phyloP scores from a whole-genome alignment of 1,140 invertebrate species.

The Cataglyphis hispanica region DNA sequence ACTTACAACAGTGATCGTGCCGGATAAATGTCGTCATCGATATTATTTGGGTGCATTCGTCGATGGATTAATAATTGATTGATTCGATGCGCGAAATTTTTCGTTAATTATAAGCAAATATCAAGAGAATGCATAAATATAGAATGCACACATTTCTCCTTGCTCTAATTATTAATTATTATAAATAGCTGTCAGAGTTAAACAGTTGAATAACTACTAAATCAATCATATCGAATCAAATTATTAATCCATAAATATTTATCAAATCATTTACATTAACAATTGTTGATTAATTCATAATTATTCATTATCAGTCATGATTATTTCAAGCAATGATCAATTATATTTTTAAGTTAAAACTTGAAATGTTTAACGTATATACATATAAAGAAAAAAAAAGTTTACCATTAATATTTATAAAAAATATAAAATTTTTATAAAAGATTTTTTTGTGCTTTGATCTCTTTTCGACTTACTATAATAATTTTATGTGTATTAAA shows the following conservation, averaged over 20 bases:
- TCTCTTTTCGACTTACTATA: not conserved
- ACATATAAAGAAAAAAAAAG: too few species aligned
- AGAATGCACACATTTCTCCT: not conserved
- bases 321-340: not conserved
- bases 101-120: not conserved
- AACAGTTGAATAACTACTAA: conserved; percentile 1
- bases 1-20: not conserved
- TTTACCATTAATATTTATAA: not conserved
- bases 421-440: not conserved
- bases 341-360: not conserved
- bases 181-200: not conserved
- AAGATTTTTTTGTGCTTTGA: not conserved
- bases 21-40: conserved; percentile 38
- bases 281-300: not conserved
- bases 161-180: not conserved
- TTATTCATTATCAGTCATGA: too few species aligned
- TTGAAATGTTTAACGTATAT: not conserved
- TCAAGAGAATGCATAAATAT: not conserved
- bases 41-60: not conserved
- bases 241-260: not conserved
- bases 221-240: not conserved
- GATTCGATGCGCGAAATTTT: not conserved
- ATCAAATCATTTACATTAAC: conserved; percentile 6
- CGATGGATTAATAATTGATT: not conserved
- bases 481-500: not conserved